phyloP scores from a whole-genome alignment of 2,888 invertebrate genomes.

The Pyrrhosoma nymphula region DNA sequence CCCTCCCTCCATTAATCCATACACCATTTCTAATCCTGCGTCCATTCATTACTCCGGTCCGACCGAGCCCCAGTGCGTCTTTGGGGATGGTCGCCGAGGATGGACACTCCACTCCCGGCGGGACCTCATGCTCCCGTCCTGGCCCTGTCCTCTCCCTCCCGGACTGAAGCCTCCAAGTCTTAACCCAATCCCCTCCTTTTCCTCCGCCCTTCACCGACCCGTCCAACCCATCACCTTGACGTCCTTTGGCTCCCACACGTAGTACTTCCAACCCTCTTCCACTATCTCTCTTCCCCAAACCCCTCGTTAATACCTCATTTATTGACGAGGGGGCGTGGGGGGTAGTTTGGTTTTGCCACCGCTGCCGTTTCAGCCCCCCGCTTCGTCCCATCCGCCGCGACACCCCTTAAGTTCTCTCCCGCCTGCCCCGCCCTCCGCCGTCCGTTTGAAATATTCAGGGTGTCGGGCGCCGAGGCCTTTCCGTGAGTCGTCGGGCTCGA shows the following conservation, averaged over 20 bases:
- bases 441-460: conserved; percentile 50
- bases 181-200: background rate
- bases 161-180: background rate
- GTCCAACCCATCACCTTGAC: background rate
- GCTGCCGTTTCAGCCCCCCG: conserved; percentile 20
- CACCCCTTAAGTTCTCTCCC: background rate
- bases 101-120: background rate
- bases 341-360: background rate
- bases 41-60: background rate
- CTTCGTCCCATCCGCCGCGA: background rate
- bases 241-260: conserved; percentile 14
- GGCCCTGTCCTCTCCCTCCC: background rate
- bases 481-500: conserved; percentile 5
- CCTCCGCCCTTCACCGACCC: background rate
- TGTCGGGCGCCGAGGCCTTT: conserved; percentile 31
- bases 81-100: background rate
- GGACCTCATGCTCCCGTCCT: background rate
- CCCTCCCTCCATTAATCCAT: background rate
- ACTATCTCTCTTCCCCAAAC: background rate
- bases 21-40: background rate
- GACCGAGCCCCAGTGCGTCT: background rate
- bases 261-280: background rate
- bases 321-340: conserved; percentile 32
- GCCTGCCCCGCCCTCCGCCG: background rate
- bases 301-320: conserved; percentile 66